Base-by-base conservation (phyloP, 1,140 invertebrate species). In the Trichonephila inaurata region DNA sequence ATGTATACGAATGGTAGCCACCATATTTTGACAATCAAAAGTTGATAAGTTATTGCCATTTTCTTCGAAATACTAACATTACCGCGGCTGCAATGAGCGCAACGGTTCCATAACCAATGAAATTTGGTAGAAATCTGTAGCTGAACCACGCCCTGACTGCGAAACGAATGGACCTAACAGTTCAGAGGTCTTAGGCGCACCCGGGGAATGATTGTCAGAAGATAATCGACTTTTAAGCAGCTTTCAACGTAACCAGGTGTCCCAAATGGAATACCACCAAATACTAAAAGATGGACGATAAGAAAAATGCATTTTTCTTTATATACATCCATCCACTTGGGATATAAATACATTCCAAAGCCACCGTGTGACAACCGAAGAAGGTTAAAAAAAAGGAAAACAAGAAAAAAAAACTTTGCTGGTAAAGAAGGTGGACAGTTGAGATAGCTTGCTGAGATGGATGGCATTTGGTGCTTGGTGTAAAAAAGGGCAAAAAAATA, bases 161-260 rank as follows among this genome's bases (percentile, higher is more conserved):
- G 69, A 89, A 89, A 93, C 92, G 92, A 93, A 93, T 93, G 92
- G 86, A 88, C 92, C 86, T 18, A 66, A 44, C 69, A 93, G 92
- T 88, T 93, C 92, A 93, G 85, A 93, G 92, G 92, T 93, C 92
- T n/a, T 6, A 66, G 92, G 66, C 85, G 69, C 66, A 88, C 92
- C 92, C 92, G 86, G 24, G 19, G 72, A 61, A 93, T 93, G 92
- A 93, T 93, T 93, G 92, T 93, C 92, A 93, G 92, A 89, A 77
- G 92, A 93, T 93, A 93, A 93, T 93, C 92, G 92, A 93, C 92
- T 93, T 93, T 93, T 89, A 93, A 93, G 92, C 92, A 93, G 85
- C 86, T 93, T 93, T 93, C 92, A 89, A 89, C 86, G 64, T 72
- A 93, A 89, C 92, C 92, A 93, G 92, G 92, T 93, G 92, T 93